Base-by-base conservation (phyloP, 2,888 invertebrate genomes). In the Brachyopa scutellaris region DNA sequence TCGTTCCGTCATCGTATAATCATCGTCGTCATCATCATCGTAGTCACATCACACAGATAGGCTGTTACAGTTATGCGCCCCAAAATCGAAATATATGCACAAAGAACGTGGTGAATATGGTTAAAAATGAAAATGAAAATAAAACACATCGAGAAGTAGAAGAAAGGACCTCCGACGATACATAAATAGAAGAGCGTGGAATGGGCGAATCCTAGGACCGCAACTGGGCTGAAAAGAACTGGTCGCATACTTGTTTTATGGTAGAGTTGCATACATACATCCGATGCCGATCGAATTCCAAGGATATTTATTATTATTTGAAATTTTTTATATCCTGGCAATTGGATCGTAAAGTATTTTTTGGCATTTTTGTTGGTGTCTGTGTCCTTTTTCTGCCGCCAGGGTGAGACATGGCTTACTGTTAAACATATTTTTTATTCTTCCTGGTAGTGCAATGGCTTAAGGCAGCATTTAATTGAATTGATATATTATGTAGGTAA, bases 71-170 rank as follows among this genome's bases (percentile, higher is more conserved):
- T n/a, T n/a, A n/a, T n/a, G n/a, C n/a, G n/a, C n/a, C 17, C 40
- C 57, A 36, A 76, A 69, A 76, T 76, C 80, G 76, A 82, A 82
- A 82, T 82, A 72, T 77, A 66, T 82, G 76, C 70, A 61, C 64
- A 72, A 70, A 70, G 53, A 31, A 77, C 64, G 76, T 72, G 69
- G 74, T 61, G 59, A 61, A 70, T 38, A 55, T 49, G 47, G 38
- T 29, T 42, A 6, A 26, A 26, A 38, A 23, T 49, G 62, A 45
- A 42, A 49, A 61, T 66, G 70, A 47, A 76, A 72, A 70, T 66
- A 66, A 66, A 82, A 40, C n/a, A 29, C 33, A 13, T 26, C 26
- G 23, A 19, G 17, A 51, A 31, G 4, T n/a, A 31, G 64, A 7
- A 5, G 7, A 15, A 45, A 59, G 66, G 51, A 51, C 17, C 33